A percentile compares a stretch with the other conserved stretches of the same genome.
Evolutionary conservation across 2,113 vertebrate genomes (phyloP).

Genomic region (Trochalopteron elliotii): DNA sequence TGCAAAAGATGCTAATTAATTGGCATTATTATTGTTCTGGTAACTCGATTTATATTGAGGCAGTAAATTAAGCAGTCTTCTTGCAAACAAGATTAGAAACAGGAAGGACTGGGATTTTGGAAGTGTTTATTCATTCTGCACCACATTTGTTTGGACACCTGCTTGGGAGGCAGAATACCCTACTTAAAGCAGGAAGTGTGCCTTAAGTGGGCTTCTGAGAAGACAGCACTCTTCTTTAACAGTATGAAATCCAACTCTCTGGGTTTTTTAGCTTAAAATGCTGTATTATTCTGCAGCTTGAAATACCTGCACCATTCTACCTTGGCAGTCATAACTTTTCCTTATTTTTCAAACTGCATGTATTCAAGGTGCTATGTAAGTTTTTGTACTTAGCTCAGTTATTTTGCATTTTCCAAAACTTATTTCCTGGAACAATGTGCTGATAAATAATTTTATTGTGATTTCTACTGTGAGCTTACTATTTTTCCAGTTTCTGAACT

Average conservation of each 20-base stretch:
- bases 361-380: not conserved
- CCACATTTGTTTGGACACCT: not conserved
- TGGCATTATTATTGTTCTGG: not conserved
- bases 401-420: not conserved
- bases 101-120: not conserved
- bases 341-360: not conserved
- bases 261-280: not conserved
- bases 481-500: not conserved
- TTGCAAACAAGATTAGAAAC: not conserved
- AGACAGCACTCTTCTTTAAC: not conserved
- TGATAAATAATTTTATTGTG: not conserved
- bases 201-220: not conserved
- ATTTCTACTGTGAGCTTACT: not conserved
- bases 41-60: not conserved
- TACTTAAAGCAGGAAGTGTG: not conserved
- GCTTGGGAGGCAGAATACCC: not conserved
- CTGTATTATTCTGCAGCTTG: not conserved
- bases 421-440: not conserved
- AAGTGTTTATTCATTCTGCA: not conserved
- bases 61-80: not conserved
- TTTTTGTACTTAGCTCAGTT: not conserved
- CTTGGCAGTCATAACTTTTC: not conserved
- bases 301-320: not conserved
- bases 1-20: not conserved
- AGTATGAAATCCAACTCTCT: not conserved